Conservation (phyloP, 2,113 vertebrate species). For the Catagonus wagneri region DNA sequence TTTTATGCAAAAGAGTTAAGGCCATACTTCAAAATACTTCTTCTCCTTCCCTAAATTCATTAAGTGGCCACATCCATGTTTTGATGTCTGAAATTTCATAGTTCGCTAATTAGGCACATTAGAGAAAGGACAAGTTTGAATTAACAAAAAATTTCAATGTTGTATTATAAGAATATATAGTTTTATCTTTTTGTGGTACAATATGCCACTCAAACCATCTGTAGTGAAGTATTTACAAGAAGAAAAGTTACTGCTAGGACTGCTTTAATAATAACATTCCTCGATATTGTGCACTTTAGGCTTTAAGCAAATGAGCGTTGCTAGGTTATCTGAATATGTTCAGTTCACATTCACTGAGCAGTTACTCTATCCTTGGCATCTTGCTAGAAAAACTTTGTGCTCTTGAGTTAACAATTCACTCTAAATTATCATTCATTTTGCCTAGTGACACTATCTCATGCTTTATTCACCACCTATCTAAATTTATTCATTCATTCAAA, state of each 20-base stretch:
- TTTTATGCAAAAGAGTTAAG: background rate
- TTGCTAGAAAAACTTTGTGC: constrained; percentile 18
- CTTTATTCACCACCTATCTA: constrained; percentile 44
- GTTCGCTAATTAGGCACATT: background rate
- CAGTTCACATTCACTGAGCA: constrained; percentile 30
- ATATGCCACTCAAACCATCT: background rate
- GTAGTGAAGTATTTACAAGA: background rate
- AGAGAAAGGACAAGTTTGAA: background rate
- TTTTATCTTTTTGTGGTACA: background rate
- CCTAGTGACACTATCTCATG: constrained; percentile 1
- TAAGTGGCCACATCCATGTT: background rate
- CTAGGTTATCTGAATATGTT: background rate
- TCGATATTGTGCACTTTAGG: background rate
- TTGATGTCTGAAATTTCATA: constrained; percentile 27
- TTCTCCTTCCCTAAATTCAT: background rate
- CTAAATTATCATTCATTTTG: constrained; percentile 45
- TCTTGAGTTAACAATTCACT: constrained; percentile 27
- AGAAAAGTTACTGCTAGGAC: background rate
- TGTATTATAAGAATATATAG: background rate
- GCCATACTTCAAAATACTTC: background rate
- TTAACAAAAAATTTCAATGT: background rate
- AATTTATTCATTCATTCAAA: constrained; percentile 50
- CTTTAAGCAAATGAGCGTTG: background rate
- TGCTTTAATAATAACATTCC: background rate
- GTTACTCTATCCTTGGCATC: constrained; percentile 25